Percentiles rank a stretch among this genome's conserved stretches.
Conservation (phyloP, 2,888 invertebrate genomes). For the Geotrupes spiniger region DNA sequence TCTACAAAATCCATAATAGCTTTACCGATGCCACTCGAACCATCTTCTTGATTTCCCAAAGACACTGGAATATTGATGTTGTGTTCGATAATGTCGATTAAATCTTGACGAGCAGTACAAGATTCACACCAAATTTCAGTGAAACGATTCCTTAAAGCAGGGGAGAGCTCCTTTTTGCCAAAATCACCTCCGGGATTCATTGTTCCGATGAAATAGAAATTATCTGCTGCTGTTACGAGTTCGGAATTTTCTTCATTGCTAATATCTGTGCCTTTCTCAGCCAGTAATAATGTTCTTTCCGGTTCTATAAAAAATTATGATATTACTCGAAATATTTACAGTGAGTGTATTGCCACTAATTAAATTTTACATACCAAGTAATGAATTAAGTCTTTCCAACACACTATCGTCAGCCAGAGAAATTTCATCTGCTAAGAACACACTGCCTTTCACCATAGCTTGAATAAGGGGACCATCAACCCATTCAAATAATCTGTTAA, state of each 20-base stretch:
- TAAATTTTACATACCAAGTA: constrained; percentile 58
- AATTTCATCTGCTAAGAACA: constrained; percentile 97
- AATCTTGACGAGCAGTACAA: constrained; percentile 68
- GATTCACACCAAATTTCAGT: constrained; percentile 98
- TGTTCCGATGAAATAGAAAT: constrained; percentile 91
- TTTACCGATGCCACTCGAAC: constrained; percentile 60
- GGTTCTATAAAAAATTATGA: constrained; percentile 62
- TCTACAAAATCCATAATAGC: constrained; percentile 78
- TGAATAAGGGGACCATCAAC: constrained; percentile 91
- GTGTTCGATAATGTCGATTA: constrained; percentile 76
- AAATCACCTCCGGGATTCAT: constrained; percentile 99
- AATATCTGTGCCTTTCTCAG: constrained; percentile 80
- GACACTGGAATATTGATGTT: constrained; percentile 63
- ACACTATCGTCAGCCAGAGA: constrained; percentile 98
- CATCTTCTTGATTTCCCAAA: constrained; percentile 55
- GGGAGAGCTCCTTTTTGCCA: constrained; percentile 98
- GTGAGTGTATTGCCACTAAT: not conserved
- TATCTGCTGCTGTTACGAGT: constrained; percentile 63
- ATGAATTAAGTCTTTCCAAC: constrained; percentile 92
- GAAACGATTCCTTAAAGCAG: constrained; percentile 94
- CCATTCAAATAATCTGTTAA: constrained; percentile 87
- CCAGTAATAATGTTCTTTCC: constrained; percentile 83
- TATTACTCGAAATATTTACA: not conserved
- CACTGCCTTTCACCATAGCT: constrained; percentile 83
- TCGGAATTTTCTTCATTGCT: constrained; percentile 52